Base-by-base conservation (phyloP, 2,888 invertebrate species). In the Nomada lathburiana region DNA sequence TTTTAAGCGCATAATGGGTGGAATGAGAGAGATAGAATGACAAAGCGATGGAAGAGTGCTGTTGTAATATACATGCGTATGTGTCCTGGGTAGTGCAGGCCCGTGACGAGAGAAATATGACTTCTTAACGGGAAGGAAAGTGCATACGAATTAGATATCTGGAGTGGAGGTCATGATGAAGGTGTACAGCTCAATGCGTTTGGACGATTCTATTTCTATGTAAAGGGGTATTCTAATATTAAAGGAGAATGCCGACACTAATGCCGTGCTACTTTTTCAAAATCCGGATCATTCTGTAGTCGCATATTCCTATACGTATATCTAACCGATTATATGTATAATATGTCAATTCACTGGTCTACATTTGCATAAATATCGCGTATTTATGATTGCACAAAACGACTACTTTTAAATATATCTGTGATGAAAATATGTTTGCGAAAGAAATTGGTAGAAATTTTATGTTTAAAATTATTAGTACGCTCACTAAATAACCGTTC, bases 51-150 rank as follows among this genome's bases (percentile, higher is more conserved):
- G 59, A 42, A 62, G 81, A 44, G 44, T 67, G 13, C 53, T 42
- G n/a, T 42, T 23, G 36, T 55, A 55, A 67, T 67, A 23, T 65
- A 65, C n/a, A 23, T 65, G 53, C n/a, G 44, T 18, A 50, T 13
- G 16, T 36, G 65, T 65, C 64, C 63, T 76, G 76, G 63, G 68
- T 74, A 70, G 70, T 80, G 72, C 18, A 42, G 73, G 70, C 60
- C 59, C 47, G 18, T 64, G 23, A 9, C 18, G n/a, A 50, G 64
- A 26, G 47, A 20, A 23, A 10, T 26, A 11, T 36, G 16, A 36
- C 36, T 60, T 60, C 59, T 60, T 36, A 60, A 60, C 18, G 59
- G 7, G 26, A 26, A 57, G 57, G 57, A 57, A 57, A 57, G 57
- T 57, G 57, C 57, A 16, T 16, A 26, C 26, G 57, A 57, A 57